A percentile compares a stretch with the other conserved stretches of the same genome.
phyloP scores from a whole-genome alignment of 2,797 vertebrate genomes.

The Myotis myotis region DNA sequence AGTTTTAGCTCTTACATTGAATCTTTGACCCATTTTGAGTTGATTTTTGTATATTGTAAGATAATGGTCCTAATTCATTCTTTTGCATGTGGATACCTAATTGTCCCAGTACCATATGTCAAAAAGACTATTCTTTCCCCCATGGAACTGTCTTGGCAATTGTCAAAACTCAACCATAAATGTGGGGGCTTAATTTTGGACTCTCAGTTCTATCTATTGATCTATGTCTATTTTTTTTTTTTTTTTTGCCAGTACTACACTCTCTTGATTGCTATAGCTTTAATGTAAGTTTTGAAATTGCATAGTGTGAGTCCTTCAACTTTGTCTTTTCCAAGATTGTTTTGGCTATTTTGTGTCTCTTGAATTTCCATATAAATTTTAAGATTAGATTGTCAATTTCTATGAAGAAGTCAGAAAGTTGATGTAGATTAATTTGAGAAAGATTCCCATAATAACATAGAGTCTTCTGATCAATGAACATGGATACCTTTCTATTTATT shows the following conservation, averaged over 20 bases:
- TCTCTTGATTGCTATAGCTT: neutral
- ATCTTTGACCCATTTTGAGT: neutral
- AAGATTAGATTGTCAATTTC: neutral
- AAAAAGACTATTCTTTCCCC: neutral
- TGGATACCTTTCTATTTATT: neutral
- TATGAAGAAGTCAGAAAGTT: neutral
- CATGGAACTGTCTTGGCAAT: neutral
- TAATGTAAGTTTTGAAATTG: neutral
- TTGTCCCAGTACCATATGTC: neutral
- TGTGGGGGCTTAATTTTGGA: neutral
- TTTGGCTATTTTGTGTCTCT: neutral
- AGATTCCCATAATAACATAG: neutral
- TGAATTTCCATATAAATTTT: neutral
- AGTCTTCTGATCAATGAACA: neutral
- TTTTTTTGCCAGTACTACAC: neutral
- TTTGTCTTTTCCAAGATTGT: neutral
- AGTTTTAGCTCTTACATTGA: constrained; percentile 3
- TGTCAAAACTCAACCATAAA: neutral
- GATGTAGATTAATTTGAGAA: neutral
- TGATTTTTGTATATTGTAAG: neutral
- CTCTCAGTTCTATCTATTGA: neutral
- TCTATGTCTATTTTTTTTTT: neutral
- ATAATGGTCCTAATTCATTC: neutral
- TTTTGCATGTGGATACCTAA: neutral
- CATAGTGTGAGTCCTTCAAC: neutral